Base-by-base conservation (phyloP, 2,797 vertebrate genomes). In the Acrocephalus scirpaceus region DNA sequence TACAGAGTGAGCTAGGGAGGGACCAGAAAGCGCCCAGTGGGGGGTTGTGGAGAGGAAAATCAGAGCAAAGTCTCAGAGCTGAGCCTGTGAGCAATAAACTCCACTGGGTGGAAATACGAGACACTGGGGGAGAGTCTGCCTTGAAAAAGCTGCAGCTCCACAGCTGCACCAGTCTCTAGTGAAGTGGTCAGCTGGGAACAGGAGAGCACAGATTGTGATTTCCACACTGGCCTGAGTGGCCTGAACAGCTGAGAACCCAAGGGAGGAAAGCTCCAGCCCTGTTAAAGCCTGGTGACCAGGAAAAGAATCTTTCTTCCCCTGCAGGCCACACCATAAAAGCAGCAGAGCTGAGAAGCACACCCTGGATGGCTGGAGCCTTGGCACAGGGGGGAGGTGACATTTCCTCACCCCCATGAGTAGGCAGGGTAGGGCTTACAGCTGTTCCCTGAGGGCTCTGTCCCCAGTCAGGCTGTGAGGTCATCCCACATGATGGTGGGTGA, bases 1-100 rank as follows among this genome's bases (percentile, higher is more conserved):
- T 94, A 94, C 58, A 66, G 51, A 94, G 50, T 16, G 83, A 88
- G 74, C 32, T n/a, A n/a, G 61, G 60, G 62, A 89, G 64, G 87
- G 66, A 66, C 42, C 27, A n/a, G 80, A 88, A 95, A 73, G 88
- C 74, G 42, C 62, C 29, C 44, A 36, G 66, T 53, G 53, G 83
- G 86, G 32, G 48, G 45, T 0, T 61, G 18, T 22, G 2, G 48
- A 56, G 79, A 79, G 82, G n/a, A 90, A 94, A 94, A 89, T 85
- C 83, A 82, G 86, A 94, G 58, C 76, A 38, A 48, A 94, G 7
- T 12, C 80, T 95, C 74, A 64, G 64, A 60, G 32, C 45, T 27
- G 80, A 92, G 45, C 19, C 66, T 70, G 32, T 25, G 36, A 92
- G 29, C 73, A 62, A 56, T 56, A 62, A 81, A 62, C 58, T 75